These are phyloP conservation scores for Rhinolophus ferrumequinum DNA, from an alignment of 2,113 vertebrate species.

Conservation along the genomic window DNA sequence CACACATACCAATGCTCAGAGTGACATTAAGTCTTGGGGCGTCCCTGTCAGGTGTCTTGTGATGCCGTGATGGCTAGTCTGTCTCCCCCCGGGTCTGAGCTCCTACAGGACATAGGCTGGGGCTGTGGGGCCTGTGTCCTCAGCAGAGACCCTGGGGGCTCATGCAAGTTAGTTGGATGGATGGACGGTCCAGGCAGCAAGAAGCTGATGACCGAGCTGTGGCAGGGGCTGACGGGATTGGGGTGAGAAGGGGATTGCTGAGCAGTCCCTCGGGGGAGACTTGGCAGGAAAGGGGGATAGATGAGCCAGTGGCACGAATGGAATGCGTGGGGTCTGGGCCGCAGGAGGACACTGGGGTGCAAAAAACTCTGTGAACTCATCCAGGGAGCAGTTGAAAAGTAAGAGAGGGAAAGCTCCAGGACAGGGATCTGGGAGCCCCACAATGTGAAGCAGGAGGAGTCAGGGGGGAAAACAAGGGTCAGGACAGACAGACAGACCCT, in stretches of 20 bases:
- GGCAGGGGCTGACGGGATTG: not conserved
- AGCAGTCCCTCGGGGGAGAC: not conserved
- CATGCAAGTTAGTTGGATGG: not conserved
- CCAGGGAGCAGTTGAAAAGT: accelerated
- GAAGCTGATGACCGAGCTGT: not conserved
- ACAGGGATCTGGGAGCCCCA: not conserved
- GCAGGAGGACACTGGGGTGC: not conserved
- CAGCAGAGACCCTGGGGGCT: not conserved
- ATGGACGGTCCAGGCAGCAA: not conserved
- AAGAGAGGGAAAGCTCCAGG: not conserved
- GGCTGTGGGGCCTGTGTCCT: not conserved
- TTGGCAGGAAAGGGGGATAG: not conserved
- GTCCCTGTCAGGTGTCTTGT: too few relatives aligned
- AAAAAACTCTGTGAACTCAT: not conserved
- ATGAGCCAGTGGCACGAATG: too few relatives aligned
- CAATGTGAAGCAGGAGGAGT: not conserved
- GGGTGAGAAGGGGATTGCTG: not conserved
- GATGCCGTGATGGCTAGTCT: too few relatives aligned
- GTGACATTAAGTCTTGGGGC: not conserved
- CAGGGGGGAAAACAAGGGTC: not conserved
- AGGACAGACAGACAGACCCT: not conserved
- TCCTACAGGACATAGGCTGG: not conserved
- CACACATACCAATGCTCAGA: not conserved
- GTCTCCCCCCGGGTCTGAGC: not conserved
- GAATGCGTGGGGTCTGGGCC: not conserved